Conservation (phyloP, 2,113 vertebrate species). For the Promerops cafer region DNA sequence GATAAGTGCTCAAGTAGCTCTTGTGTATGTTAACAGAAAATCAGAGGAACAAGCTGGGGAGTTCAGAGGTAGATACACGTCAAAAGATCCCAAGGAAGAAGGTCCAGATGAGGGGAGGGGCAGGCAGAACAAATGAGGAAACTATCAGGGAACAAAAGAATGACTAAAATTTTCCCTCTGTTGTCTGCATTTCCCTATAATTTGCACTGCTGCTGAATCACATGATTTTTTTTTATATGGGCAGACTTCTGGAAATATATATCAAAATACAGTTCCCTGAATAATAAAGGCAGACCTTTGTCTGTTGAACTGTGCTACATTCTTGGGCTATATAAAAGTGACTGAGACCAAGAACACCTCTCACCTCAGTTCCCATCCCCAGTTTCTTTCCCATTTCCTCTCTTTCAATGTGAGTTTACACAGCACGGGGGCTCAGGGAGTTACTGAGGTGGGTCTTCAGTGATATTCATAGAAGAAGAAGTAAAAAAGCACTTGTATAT, state of each 20-base stretch:
- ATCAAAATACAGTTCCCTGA: background rate
- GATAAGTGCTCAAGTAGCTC: background rate
- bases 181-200: background rate
- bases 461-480: background rate
- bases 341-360: background rate
- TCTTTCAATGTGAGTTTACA: background rate
- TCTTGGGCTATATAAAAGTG: background rate
- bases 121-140: background rate
- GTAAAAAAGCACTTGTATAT: background rate
- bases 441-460: background rate
- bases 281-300: background rate
- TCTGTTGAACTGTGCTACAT: background rate
- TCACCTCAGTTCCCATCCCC: background rate
- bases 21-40: background rate
- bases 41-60: background rate
- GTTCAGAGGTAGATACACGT: background rate
- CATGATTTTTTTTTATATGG: background rate
- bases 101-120: background rate
- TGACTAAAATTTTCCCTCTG: background rate
- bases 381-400: background rate
- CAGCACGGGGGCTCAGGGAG: background rate
- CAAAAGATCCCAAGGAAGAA: background rate
- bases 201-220: background rate
- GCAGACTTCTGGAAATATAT: background rate
- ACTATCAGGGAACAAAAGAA: background rate